Evolutionary conservation across 2,113 vertebrate species (phyloP).

Genomic region (Bos indicus): DNA sequence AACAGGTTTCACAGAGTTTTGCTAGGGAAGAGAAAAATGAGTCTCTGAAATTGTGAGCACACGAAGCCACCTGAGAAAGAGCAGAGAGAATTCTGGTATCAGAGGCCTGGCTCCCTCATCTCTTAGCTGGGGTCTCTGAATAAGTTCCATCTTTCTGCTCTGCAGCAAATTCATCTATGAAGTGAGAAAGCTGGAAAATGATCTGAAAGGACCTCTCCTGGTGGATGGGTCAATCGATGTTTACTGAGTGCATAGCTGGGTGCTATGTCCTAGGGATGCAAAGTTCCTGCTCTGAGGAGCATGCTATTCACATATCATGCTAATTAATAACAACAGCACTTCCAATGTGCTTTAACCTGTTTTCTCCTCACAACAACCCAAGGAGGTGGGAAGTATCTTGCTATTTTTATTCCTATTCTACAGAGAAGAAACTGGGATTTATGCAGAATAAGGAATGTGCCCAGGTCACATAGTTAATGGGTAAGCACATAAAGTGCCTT

Average conservation of each 20-base stretch:
- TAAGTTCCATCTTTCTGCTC: background rate
- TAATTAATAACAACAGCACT: background rate
- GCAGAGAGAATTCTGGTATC: background rate
- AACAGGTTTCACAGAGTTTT: background rate
- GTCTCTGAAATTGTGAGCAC: background rate
- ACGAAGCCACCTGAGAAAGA: background rate
- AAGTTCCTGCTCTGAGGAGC: background rate
- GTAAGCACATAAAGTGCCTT: background rate
- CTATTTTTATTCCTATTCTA: background rate
- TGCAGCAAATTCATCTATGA: background rate
- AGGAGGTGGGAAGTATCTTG: background rate
- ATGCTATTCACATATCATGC: background rate
- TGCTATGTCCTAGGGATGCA: background rate
- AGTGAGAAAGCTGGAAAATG: background rate
- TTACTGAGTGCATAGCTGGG: background rate
- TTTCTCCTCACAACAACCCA: background rate
- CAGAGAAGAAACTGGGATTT: background rate
- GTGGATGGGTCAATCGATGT: background rate
- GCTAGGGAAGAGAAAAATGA: background rate
- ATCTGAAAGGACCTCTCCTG: background rate
- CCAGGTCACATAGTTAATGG: background rate
- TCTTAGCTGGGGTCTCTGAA: background rate
- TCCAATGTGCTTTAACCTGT: background rate
- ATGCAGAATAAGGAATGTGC: background rate
- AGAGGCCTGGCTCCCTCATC: background rate